phyloP scores from a whole-genome alignment of 2,113 vertebrate species.

The Rissa tridactyla region DNA sequence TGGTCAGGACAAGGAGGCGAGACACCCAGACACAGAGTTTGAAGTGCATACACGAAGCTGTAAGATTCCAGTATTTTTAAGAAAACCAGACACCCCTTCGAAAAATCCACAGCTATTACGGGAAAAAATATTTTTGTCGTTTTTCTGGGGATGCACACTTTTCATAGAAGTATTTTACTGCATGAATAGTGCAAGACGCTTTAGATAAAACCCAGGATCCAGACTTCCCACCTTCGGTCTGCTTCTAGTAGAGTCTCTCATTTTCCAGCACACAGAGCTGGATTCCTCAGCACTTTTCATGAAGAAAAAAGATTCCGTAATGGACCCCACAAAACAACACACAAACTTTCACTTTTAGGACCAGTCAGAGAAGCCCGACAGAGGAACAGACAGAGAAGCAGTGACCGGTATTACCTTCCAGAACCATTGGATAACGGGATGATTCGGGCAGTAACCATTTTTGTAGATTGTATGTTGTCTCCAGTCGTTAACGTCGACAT shows the following conservation, averaged over 20 bases:
- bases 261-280: fast-evolving
- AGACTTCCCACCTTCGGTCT: background rate
- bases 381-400: background rate
- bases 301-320: background rate
- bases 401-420: conserved; percentile 85
- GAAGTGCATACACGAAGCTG: background rate
- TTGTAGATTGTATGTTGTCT: conserved; percentile 97
- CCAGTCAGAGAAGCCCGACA: background rate
- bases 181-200: background rate
- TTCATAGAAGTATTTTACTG: background rate
- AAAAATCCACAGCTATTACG: background rate
- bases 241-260: fast-evolving
- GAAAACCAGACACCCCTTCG: background rate
- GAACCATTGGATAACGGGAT: conserved; percentile 98
- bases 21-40: background rate
- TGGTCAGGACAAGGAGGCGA: background rate
- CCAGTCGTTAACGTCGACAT: conserved; percentile 98
- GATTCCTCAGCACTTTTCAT: background rate
- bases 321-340: fast-evolving
- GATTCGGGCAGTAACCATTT: conserved; percentile 96
- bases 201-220: background rate
- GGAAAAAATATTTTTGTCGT: background rate
- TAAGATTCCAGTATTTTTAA: background rate
- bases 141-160: background rate
- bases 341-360: background rate